A percentile compares a stretch with the other conserved stretches of the same genome.
Evolutionary conservation across 2,797 vertebrate species (phyloP).

Genomic region (Neolamprologus multifasciatus): DNA sequence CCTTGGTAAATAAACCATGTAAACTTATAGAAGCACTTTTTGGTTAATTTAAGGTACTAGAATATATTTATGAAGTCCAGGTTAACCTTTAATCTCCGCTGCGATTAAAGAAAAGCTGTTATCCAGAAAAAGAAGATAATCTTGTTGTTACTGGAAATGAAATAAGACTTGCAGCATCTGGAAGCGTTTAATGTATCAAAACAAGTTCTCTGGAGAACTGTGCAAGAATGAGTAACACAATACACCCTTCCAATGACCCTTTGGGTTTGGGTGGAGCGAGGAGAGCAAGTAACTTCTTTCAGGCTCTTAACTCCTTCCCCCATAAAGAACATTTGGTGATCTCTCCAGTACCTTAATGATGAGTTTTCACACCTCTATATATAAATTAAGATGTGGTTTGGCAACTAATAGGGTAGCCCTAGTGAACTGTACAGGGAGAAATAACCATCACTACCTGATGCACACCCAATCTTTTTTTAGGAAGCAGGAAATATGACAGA

Average conservation of each 20-base stretch:
- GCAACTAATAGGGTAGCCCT: neutral
- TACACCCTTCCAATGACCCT: constrained; percentile 15
- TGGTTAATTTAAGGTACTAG: neutral
- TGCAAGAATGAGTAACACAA: constrained; percentile 21
- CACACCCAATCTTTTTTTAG: neutral
- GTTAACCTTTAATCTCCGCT: neutral
- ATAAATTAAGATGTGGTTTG: neutral
- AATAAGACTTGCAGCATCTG: constrained; percentile 37
- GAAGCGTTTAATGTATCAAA: constrained; percentile 41
- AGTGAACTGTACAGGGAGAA: neutral
- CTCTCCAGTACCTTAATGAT: neutral
- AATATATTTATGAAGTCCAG: neutral
- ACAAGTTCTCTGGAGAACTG: constrained; percentile 29
- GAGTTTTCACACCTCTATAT: neutral
- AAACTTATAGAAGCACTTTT: neutral
- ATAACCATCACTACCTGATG: neutral
- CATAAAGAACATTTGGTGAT: neutral
- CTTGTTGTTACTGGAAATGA: constrained; percentile 29
- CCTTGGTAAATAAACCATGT: neutral
- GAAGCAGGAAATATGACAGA: neutral
- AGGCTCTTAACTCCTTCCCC: neutral
- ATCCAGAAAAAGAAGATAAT: neutral
- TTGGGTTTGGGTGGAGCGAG: neutral
- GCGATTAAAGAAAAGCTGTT: constrained; percentile 31
- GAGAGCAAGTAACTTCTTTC: constrained; percentile 1